Evolutionary conservation across 2,888 invertebrate genomes (phyloP).

Genomic region (Nymphalis polychloros): DNA sequence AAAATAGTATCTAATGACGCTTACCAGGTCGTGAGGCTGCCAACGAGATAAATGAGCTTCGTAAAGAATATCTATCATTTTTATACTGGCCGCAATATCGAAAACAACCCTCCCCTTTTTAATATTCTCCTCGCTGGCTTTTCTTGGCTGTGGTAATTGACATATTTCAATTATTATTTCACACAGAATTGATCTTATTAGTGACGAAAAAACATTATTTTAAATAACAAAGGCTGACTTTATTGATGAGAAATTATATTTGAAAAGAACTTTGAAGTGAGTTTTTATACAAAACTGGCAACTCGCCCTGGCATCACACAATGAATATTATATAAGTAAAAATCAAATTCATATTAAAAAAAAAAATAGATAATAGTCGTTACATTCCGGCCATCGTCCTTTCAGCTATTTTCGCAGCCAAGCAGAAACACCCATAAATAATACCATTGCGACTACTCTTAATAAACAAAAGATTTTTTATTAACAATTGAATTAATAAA

Average conservation of each 20-base stretch:
- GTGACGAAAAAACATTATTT: slow-evolving; percentile 21
- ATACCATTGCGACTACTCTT: no score
- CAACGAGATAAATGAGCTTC: slow-evolving; percentile 49
- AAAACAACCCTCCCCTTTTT: slow-evolving; percentile 72
- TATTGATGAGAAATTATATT: slow-evolving; percentile 9
- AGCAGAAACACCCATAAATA: no score
- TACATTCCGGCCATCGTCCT: no score
- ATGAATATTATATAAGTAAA: no score
- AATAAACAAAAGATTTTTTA: no score
- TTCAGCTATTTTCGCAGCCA: no score
- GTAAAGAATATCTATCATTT: slow-evolving; percentile 49
- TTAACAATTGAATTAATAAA: no score
- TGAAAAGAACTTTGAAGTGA: slow-evolving; percentile 21
- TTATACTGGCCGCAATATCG: slow-evolving; percentile 56
- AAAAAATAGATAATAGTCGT: no score
- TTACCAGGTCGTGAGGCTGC: slow-evolving; percentile 31
- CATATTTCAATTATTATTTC: slow-evolving; percentile 70
- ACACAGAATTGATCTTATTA: slow-evolving; percentile 59
- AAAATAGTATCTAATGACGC: slow-evolving; percentile 1
- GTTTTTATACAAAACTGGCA: slow-evolving; percentile 19
- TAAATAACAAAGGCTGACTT: slow-evolving; percentile 15
- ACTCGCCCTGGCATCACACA: no score
- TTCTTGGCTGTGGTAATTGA: slow-evolving; percentile 67
- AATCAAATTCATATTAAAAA: no score
- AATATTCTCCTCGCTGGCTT: slow-evolving; percentile 73